A percentile compares a stretch with the other conserved stretches of the same genome.
phyloP scores from a whole-genome alignment of 2,797 vertebrate genomes.

The Tapera naevia region DNA sequence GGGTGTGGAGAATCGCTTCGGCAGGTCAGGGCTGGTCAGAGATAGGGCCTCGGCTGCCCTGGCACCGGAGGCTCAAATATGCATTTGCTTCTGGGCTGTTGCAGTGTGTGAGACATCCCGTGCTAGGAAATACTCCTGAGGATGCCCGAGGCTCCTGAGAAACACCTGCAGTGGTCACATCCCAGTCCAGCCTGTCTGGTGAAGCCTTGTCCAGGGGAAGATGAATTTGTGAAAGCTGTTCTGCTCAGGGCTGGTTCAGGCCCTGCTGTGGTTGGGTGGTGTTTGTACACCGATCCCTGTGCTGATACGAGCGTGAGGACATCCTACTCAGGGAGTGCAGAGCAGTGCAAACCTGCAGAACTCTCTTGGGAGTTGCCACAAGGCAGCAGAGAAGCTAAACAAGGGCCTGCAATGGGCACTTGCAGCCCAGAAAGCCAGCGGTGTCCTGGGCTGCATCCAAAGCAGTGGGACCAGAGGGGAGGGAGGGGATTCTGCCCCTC shows the following conservation, averaged over 20 bases:
- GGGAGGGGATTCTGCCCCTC: no score
- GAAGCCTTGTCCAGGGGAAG: neutral
- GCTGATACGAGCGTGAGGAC: neutral
- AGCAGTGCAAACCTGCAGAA: neutral
- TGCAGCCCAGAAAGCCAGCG: no score
- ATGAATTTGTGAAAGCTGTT: neutral
- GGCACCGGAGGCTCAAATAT: neutral
- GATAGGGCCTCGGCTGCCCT: neutral
- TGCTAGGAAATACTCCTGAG: neutral
- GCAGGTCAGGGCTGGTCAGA: neutral
- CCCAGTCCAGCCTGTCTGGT: neutral
- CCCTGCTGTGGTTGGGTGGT: neutral
- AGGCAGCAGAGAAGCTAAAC: neutral
- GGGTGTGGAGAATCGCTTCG: neutral
- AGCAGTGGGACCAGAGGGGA: no score
- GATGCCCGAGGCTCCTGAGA: neutral
- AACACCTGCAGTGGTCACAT: neutral
- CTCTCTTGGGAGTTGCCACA: neutral
- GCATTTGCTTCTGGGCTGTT: neutral
- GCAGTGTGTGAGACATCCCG: neutral
- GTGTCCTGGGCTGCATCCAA: no score
- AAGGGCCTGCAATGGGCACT: no score
- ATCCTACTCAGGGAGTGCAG: neutral
- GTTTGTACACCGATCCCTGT: neutral
- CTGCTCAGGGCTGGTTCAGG: neutral